A percentile compares a stretch with the other conserved stretches of the same genome.
phyloP scores from a whole-genome alignment of 2,797 vertebrate genomes.

The Onychomys arenicola region DNA sequence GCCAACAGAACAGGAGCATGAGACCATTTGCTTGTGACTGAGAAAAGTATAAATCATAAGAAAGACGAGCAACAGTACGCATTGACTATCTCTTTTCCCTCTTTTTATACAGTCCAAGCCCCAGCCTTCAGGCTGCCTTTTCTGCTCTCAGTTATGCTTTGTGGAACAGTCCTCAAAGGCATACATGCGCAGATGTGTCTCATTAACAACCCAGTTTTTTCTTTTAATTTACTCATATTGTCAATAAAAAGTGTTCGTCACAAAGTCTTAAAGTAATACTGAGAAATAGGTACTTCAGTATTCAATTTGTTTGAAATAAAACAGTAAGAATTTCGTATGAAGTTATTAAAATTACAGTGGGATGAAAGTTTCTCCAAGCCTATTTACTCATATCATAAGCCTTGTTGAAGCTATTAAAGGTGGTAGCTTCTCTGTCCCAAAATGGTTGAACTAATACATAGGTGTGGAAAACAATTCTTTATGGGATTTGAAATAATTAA shows the following conservation, averaged over 20 bases:
- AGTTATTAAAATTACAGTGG: not conserved
- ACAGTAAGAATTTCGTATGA: not conserved
- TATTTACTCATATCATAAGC: not conserved
- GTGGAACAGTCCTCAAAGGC: not conserved
- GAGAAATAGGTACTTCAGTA: not conserved
- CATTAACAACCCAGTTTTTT: not conserved
- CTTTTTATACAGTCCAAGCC: not conserved
- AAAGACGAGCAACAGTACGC: not conserved
- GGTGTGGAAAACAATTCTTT: not conserved
- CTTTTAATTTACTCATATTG: not conserved
- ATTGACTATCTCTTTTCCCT: accelerated
- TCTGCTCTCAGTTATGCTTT: not conserved
- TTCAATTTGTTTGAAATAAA: not conserved
- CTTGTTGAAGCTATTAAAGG: not conserved
- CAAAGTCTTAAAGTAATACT: not conserved
- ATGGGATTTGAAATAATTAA: not conserved
- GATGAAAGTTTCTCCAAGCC: not conserved
- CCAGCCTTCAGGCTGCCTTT: not conserved
- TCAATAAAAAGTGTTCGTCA: not conserved
- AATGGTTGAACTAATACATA: not conserved
- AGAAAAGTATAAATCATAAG: not conserved
- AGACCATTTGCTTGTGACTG: not conserved
- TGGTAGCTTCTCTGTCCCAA: not conserved
- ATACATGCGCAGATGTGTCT: not conserved
- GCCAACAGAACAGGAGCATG: no score